phyloP scores from a whole-genome alignment of 2,113 vertebrate genomes.

The Pristiophorus japonicus region DNA sequence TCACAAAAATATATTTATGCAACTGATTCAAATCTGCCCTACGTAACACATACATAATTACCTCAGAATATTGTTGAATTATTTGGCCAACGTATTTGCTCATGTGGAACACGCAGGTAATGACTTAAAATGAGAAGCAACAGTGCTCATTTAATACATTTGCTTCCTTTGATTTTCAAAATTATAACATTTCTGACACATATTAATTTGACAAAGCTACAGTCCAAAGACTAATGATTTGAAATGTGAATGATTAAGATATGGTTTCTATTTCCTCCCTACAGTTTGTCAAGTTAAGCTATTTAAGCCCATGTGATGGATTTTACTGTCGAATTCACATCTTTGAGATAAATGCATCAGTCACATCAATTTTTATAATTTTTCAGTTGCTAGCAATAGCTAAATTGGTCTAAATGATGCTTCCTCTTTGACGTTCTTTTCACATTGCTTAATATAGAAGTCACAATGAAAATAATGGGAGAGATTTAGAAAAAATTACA shows the following conservation, averaged over 20 bases:
- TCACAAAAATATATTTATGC: neutral
- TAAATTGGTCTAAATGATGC: neutral
- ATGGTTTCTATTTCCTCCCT: constrained; percentile 20
- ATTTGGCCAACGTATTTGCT: neutral
- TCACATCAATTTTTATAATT: constrained; percentile 19
- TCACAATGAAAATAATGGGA: neutral
- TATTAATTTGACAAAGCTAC: constrained; percentile 11
- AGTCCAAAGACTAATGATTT: constrained; percentile 8
- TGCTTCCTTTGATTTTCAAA: neutral
- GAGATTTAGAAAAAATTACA: neutral
- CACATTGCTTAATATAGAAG: neutral
- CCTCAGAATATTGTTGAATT: neutral
- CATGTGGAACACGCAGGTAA: neutral
- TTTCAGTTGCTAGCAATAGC: neutral
- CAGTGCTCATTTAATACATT: neutral
- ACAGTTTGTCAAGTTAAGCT: constrained; percentile 26
- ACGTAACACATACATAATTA: neutral
- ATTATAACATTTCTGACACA: neutral
- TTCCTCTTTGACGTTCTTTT: neutral
- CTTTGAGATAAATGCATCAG: constrained; percentile 16
- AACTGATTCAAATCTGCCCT: neutral
- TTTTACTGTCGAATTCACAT: neutral
- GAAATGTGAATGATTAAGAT: neutral
- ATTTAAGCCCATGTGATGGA: constrained; percentile 28
- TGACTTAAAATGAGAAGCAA: neutral